Conservation (phyloP, 2,888 invertebrate species). For the Halictus quadricinctus region DNA sequence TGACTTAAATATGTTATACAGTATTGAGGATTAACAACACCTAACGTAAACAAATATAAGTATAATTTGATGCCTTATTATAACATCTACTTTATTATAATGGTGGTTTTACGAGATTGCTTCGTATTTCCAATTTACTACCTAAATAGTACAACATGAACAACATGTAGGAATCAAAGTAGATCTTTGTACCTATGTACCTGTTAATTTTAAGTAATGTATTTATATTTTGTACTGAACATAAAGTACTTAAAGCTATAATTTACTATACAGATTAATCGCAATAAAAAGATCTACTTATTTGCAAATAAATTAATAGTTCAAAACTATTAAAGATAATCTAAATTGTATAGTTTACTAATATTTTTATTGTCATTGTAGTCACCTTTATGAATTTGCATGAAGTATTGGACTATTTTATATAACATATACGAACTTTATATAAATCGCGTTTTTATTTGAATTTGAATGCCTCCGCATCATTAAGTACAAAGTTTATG, state of each 20-base stretch:
- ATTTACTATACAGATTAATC: slow-evolving; percentile 40
- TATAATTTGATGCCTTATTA: slow-evolving; percentile 8
- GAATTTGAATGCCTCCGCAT: neutral
- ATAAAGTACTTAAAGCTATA: slow-evolving; percentile 47
- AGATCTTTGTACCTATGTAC: slow-evolving; percentile 54
- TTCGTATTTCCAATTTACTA: slow-evolving; percentile 42
- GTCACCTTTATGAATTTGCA: neutral
- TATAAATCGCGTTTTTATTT: slow-evolving; percentile 1
- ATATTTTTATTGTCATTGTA: slow-evolving; percentile 11
- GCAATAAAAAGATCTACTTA: neutral
- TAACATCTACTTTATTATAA: slow-evolving; percentile 33
- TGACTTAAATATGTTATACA: slow-evolving; percentile 15
- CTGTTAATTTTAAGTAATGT: slow-evolving; percentile 53
- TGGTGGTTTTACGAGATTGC: slow-evolving; percentile 22
- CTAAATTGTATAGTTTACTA: neutral
- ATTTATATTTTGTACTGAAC: slow-evolving; percentile 53
- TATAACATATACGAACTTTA: neutral
- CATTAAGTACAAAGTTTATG: slow-evolving; percentile 42
- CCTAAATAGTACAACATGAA: slow-evolving; percentile 42
- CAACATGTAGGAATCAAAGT: slow-evolving; percentile 40
- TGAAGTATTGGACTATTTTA: neutral
- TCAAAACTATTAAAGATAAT: slow-evolving; percentile 9
- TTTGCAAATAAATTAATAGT: neutral
- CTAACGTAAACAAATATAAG: neutral
- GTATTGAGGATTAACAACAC: neutral